Percentiles rank a stretch among this genome's conserved stretches.
These are phyloP conservation scores for Geothlypis trichas DNA, from an alignment of 2,113 vertebrate genomes.

Conservation along the genomic window DNA sequence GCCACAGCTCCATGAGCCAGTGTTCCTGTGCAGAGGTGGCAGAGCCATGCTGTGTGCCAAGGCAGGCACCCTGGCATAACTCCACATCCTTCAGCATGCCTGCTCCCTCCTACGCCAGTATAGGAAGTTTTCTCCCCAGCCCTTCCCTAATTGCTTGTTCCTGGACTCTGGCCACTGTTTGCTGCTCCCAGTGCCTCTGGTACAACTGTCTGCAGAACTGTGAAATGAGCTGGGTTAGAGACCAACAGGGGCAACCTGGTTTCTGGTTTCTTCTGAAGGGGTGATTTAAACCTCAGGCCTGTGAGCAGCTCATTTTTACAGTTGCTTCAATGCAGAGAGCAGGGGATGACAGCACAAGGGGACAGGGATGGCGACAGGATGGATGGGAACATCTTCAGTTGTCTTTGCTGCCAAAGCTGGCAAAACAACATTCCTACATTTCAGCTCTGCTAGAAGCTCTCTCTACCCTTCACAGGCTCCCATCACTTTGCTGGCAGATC, in stretches of 20 bases:
- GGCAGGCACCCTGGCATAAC: background rate
- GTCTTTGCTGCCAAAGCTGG: background rate
- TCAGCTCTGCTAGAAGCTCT: background rate
- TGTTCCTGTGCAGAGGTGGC: background rate
- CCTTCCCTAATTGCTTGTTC: background rate
- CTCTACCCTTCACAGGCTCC: background rate
- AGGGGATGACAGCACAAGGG: background rate
- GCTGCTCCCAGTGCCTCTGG: background rate
- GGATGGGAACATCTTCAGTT: background rate
- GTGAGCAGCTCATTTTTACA: background rate
- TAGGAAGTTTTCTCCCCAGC: background rate
- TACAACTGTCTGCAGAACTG: background rate
- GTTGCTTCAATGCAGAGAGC: background rate
- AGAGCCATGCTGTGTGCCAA: background rate
- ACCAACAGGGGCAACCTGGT: background rate
- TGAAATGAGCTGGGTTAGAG: background rate
- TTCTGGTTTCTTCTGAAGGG: background rate
- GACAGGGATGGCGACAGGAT: background rate
- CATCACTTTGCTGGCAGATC: background rate
- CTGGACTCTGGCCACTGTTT: background rate
- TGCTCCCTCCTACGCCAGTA: fast-evolving
- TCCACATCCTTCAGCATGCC: fast-evolving
- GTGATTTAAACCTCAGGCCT: background rate
- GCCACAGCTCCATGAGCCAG: background rate
- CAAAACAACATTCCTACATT: background rate